phyloP scores from a whole-genome alignment of 2,888 invertebrate genomes.

The Tinea pellionella region DNA sequence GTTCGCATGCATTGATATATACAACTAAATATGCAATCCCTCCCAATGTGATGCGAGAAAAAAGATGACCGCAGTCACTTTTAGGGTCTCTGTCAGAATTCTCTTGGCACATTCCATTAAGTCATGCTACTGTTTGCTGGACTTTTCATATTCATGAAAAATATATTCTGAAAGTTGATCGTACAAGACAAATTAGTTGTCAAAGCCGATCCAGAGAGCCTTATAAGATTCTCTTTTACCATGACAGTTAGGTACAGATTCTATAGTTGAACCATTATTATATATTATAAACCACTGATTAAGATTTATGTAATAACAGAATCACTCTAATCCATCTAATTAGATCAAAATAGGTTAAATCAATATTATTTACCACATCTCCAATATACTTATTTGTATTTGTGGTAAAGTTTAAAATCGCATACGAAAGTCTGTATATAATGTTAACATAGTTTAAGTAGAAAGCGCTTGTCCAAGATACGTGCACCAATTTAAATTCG shows the following conservation, averaged over 20 bases:
- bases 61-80: no score
- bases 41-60: no score
- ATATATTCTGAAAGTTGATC: neutral
- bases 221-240: neutral
- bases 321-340: neutral
- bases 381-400: no score
- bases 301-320: neutral
- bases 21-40: no score
- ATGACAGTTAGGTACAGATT: neutral
- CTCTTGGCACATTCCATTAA: no score
- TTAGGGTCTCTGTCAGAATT: no score
- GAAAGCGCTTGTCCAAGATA: neutral
- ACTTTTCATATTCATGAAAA: neutral
- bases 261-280: no score
- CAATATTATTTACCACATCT: no score
- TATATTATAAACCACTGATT: neutral
- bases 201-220: neutral
- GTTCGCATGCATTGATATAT: no score
- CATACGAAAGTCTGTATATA: neutral
- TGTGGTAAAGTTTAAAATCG: no score
- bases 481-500: constrained; percentile 37
- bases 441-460: constrained; percentile 1
- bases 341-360: neutral
- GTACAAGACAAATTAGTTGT: neutral
- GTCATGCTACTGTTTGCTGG: no score